These are phyloP conservation scores for Anolis carolinensis DNA, from an alignment of 2,113 vertebrate genomes.

Conservation along the genomic window DNA sequence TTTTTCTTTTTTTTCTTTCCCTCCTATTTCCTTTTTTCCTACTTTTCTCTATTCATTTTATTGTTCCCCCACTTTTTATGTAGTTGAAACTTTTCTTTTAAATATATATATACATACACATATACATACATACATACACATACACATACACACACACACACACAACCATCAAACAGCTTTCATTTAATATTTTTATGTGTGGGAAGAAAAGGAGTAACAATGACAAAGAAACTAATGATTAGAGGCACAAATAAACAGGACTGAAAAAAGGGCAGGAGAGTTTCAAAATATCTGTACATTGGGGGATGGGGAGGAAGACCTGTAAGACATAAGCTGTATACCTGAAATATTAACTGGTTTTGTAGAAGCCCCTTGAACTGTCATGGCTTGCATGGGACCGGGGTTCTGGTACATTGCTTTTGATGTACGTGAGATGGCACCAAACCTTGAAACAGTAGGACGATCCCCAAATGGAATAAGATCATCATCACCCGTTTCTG, in stretches of 20 bases:
- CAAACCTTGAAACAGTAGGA: conserved; percentile 96
- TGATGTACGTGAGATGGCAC: conserved; percentile 95
- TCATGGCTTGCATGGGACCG: conserved; percentile 88
- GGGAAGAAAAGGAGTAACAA: neutral
- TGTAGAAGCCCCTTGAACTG: conserved; percentile 85
- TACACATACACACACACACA: too few relatives aligned
- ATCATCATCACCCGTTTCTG: conserved; percentile 93
- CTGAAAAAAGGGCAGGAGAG: neutral
- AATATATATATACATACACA: too few relatives aligned
- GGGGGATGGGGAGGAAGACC: neutral
- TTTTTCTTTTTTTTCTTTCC: too few relatives aligned
- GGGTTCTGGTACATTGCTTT: conserved; percentile 93
- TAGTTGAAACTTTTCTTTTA: too few relatives aligned
- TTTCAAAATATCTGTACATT: neutral
- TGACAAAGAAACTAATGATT: too few relatives aligned
- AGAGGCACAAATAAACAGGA: neutral
- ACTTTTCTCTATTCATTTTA: too few relatives aligned
- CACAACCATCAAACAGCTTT: too few relatives aligned
- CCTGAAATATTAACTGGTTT: conserved; percentile 90
- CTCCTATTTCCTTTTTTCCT: too few relatives aligned
- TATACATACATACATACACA: too few relatives aligned
- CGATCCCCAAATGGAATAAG: conserved; percentile 96
- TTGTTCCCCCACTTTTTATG: too few relatives aligned
- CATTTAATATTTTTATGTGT: neutral
- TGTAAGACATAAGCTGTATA: conserved; percentile 17